These are phyloP conservation scores for Pollenia griseotomentosa DNA, from an alignment of 2,888 invertebrate species.

Conservation along the genomic window DNA sequence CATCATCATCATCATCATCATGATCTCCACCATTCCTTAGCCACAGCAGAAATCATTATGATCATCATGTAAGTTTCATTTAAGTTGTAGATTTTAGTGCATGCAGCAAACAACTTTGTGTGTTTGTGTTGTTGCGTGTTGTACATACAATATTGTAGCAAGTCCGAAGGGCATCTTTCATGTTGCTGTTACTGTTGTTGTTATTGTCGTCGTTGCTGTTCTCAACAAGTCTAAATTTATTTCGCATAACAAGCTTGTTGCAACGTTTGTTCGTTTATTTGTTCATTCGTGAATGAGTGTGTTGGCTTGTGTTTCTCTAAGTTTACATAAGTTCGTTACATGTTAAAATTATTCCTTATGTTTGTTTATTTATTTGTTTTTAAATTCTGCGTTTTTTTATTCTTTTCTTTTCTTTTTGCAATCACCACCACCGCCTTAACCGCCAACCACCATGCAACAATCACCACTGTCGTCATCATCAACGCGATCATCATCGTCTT, in stretches of 20 bases:
- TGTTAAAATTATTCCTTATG: constrained; percentile 67
- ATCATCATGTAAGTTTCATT: constrained; percentile 50
- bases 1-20: constrained; percentile 32
- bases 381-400: constrained; percentile 48
- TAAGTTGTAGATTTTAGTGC: constrained; percentile 56
- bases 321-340: constrained; percentile 66
- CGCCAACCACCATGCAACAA: constrained; percentile 44
- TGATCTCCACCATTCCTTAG: not conserved
- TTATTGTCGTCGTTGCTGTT: constrained; percentile 43
- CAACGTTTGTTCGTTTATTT: constrained; percentile 40
- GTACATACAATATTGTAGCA: constrained; percentile 48
- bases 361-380: constrained; percentile 66
- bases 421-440: constrained; percentile 44
- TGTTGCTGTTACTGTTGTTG: constrained; percentile 18
- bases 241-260: constrained; percentile 70
- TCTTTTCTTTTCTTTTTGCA: constrained; percentile 5
- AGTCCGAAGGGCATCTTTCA: constrained; percentile 69
- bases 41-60: constrained; percentile 28
- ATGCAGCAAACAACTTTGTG: constrained; percentile 36
- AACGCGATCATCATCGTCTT: constrained; percentile 32
- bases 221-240: constrained; percentile 71
- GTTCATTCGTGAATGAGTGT: constrained; percentile 9
- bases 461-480: constrained; percentile 16
- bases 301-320: constrained; percentile 47
- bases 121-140: constrained; percentile 45